Evolutionary conservation across 2,797 vertebrate genomes (phyloP).

Genomic region (Orientallactaga sibirica): DNA sequence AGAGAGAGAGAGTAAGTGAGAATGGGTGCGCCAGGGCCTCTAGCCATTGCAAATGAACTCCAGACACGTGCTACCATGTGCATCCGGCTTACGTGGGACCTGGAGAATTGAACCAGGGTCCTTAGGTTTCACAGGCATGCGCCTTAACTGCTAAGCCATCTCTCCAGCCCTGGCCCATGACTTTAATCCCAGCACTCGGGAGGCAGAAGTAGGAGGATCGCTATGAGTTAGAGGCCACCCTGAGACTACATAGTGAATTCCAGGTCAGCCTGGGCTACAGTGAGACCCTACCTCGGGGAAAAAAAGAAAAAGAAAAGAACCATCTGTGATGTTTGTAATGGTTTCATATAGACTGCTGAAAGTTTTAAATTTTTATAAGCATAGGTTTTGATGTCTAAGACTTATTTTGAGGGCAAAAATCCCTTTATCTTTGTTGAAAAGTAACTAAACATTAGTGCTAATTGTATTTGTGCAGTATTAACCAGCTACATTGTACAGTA

Average conservation of each 20-base stretch:
- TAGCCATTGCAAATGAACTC: too few species aligned
- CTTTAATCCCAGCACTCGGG: too few species aligned
- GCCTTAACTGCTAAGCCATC: too few species aligned
- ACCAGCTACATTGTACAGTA: slow-evolving; percentile 82
- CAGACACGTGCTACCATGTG: too few species aligned
- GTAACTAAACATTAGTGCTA: slow-evolving; percentile 85
- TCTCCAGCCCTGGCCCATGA: too few species aligned
- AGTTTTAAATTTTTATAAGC: slow-evolving; percentile 90
- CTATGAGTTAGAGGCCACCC: slow-evolving; percentile 84
- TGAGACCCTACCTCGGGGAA: slow-evolving; percentile 11
- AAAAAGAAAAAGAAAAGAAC: slow-evolving; percentile 76
- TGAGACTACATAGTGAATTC: not conserved
- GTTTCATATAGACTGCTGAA: slow-evolving; percentile 86
- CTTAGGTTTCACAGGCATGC: too few species aligned
- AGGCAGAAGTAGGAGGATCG: too few species aligned
- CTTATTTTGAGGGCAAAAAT: slow-evolving; percentile 82
- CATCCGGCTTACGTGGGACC: too few species aligned
- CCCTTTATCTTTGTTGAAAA: slow-evolving; percentile 84
- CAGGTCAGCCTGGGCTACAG: too few species aligned
- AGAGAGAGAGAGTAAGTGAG: too few species aligned
- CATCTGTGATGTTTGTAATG: slow-evolving; percentile 82
- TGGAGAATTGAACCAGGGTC: too few species aligned
- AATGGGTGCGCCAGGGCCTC: too few species aligned
- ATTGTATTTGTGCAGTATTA: slow-evolving; percentile 88
- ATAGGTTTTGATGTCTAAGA: slow-evolving; percentile 89